Conservation (phyloP, 2,113 vertebrate species). For the Columba livia region DNA sequence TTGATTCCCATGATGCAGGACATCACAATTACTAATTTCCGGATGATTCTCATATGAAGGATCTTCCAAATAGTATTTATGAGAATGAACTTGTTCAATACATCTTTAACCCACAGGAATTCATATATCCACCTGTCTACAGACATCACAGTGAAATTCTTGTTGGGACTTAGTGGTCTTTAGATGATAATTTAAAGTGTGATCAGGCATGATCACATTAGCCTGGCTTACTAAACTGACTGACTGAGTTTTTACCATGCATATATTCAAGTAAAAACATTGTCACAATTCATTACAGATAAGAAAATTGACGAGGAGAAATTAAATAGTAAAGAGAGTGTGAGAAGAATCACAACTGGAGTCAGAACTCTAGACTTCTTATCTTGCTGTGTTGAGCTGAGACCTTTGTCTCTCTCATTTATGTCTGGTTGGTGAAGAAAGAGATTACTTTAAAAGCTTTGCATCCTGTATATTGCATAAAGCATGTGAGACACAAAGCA, state of each 20-base stretch:
- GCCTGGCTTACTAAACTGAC: neutral
- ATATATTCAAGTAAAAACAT: neutral
- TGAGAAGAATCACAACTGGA: neutral
- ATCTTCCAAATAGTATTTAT: neutral
- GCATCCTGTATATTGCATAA: neutral
- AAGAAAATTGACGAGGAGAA: neutral
- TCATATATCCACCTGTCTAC: neutral
- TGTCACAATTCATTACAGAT: neutral
- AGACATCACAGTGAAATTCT: neutral
- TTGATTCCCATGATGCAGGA: neutral
- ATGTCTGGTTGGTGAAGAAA: neutral
- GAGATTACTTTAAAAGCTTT: conserved; percentile 33
- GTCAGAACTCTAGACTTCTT: neutral
- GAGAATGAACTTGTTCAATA: neutral
- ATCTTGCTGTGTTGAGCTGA: neutral
- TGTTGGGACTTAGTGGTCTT: neutral
- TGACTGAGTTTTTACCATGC: neutral
- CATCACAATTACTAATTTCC: neutral
- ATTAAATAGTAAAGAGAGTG: neutral
- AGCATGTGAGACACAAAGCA: neutral
- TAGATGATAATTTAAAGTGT: neutral
- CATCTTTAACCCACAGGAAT: neutral
- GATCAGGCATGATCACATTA: neutral
- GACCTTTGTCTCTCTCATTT: neutral
- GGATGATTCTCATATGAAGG: neutral